Percentiles rank a stretch among this genome's conserved stretches.
Conservation (phyloP, 1,140 invertebrate species). For the Bicyclus anynana region DNA sequence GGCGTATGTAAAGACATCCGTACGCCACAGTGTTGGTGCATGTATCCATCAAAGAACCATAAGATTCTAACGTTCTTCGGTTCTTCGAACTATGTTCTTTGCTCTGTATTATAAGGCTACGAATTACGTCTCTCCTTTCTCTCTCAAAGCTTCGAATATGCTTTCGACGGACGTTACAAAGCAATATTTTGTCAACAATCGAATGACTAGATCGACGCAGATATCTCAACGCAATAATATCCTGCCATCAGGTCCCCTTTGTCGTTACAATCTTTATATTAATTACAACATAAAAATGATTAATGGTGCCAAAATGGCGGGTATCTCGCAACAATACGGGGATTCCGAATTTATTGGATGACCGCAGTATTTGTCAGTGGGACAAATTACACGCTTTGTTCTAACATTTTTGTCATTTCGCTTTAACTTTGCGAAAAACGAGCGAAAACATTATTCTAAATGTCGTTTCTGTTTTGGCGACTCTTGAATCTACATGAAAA, state of each 20-base stretch:
- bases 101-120: no score
- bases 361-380: conserved; percentile 60
- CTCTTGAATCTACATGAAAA: no score
- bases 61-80: no score
- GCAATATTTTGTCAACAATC: background rate
- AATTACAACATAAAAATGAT: conserved; percentile 74
- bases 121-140: no score
- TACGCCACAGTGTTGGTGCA: no score
- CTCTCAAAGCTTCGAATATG: no score
- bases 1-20: no score
- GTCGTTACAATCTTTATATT: conserved; percentile 67
- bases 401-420: conserved; percentile 21
- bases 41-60: no score
- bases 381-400: conserved; percentile 48
- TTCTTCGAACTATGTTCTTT: no score
- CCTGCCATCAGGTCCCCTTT: conserved; percentile 18
- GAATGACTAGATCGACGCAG: conserved; percentile 11
- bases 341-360: conserved; percentile 65
- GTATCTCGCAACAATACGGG: conserved; percentile 65
- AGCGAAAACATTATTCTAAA: background rate
- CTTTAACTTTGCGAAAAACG: background rate
- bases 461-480: background rate
- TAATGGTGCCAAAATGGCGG: conserved; percentile 38
- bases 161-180: background rate
- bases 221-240: conserved; percentile 22